phyloP scores from a whole-genome alignment of 2,113 vertebrate genomes.

The Anguilla rostrata region DNA sequence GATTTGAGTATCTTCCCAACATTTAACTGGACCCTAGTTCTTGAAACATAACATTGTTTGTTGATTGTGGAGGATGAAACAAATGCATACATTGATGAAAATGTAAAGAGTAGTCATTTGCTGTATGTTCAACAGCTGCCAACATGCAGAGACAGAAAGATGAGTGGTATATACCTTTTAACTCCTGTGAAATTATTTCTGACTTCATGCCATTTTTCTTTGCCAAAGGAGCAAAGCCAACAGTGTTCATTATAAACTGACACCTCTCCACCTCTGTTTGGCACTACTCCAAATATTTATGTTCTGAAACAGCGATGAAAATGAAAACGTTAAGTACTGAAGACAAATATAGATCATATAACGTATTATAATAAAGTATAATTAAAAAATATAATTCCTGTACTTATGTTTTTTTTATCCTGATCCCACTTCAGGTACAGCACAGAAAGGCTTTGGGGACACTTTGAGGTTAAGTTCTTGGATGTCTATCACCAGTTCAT shows the following conservation, averaged over 20 bases:
- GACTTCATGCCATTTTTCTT: not conserved
- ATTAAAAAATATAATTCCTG: not conserved
- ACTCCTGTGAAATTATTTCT: not conserved
- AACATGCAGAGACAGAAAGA: not conserved
- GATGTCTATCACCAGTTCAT: not conserved
- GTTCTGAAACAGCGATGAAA: not conserved
- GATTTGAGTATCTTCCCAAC: too few relatives aligned
- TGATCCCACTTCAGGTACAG: not conserved
- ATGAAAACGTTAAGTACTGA: not conserved
- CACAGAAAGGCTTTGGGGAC: not conserved
- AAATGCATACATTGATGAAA: not conserved
- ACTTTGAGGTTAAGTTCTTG: not conserved
- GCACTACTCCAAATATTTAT: not conserved
- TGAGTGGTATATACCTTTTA: not conserved
- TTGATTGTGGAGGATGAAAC: not conserved
- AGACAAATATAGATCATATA: not conserved
- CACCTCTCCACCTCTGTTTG: not conserved
- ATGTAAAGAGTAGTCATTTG: not conserved
- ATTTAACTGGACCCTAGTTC: too few relatives aligned
- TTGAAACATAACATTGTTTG: not conserved
- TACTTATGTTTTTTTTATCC: not conserved
- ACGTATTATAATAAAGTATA: too few relatives aligned
- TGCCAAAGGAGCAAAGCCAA: not conserved
- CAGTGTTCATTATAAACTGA: not conserved
- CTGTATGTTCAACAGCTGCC: not conserved